Base-by-base conservation (phyloP, 2,113 vertebrate species). In the Platichthys flesus region DNA sequence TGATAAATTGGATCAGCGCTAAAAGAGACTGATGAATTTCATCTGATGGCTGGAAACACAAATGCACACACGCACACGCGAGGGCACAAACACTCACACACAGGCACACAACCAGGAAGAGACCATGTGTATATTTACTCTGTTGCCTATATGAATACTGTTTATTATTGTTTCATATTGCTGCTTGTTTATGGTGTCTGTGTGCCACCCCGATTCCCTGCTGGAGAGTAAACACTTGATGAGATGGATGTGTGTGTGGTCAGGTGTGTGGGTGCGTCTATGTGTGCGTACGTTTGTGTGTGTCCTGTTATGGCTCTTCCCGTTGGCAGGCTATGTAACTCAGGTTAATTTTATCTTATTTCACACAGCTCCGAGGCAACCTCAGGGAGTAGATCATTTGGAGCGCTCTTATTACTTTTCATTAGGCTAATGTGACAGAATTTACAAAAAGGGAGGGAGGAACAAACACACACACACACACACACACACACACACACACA, bases 301-400 rank as follows among this genome's bases (percentile, higher is more conserved):
- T 45, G 49, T 66, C 60, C 76, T 85, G 80, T 82, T 88, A 76
- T 84, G 85, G 85, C 84, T 59, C 87, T 76, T 86, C 76, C 72
- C 23, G 16, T 69, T 90, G 89, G 88, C 87, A 91, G 91, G 67
- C 65, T 65, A 16, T 87, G 91, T 93, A 93, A 88, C 78, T 93
- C 89, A 89, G 89, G 90, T 92, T 93, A 88, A 92, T 89, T 87
- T 88, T 91, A 83, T 91, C 86, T 93, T 91, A 91, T 90, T 89
- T 90, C 87, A 91, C 78, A 88, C 77, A 71, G 84, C 87, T 89
- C 71, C 10, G 23, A 85, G 79, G 75, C 64, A 67, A 85, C 87
- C 79, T 85, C 71, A 71, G 87, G 80, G 85, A 87, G 88, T 82
- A 86, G 76, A 93, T 92, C 84, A 91, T 88, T 87, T 74, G 80